Evolutionary conservation across 2,113 vertebrate genomes (phyloP).

Genomic region (Ameiurus melas): DNA sequence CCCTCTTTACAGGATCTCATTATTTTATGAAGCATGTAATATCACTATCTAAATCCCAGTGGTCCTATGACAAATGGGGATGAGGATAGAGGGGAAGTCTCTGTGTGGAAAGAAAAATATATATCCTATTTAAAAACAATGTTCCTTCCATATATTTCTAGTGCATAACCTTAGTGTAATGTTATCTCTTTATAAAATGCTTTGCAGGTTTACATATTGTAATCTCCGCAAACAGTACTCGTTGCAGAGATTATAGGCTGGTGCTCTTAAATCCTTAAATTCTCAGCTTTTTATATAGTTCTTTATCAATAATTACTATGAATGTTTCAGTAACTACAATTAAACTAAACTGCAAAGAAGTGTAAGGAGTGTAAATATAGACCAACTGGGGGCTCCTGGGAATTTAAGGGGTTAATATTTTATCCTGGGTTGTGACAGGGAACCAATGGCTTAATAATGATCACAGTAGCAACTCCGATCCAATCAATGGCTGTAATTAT

Average conservation of each 20-base stretch:
- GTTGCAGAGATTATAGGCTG: not conserved
- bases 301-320: not conserved
- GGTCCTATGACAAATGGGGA: not conserved
- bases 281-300: not conserved
- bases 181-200: not conserved
- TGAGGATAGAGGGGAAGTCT: not conserved
- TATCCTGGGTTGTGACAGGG: not conserved
- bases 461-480: conserved; percentile 18
- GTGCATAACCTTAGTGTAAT: not conserved
- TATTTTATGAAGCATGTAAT: not conserved
- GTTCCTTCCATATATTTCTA: not conserved
- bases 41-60: not conserved
- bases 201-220: not conserved
- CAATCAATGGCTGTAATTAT: conserved; percentile 34
- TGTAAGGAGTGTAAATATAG: not conserved
- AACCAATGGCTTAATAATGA: conserved; percentile 35
- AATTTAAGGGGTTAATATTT: not conserved
- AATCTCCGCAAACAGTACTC: not conserved
- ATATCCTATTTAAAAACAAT: not conserved
- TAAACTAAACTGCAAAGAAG: not conserved
- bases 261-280: not conserved
- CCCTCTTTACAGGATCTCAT: not conserved
- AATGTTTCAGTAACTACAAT: not conserved
- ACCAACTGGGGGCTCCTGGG: not conserved
- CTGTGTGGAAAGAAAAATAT: not conserved